A percentile compares a stretch with the other conserved stretches of the same genome.
Conservation (phyloP, 2,113 vertebrate species). For the Pachyramphus minor region DNA sequence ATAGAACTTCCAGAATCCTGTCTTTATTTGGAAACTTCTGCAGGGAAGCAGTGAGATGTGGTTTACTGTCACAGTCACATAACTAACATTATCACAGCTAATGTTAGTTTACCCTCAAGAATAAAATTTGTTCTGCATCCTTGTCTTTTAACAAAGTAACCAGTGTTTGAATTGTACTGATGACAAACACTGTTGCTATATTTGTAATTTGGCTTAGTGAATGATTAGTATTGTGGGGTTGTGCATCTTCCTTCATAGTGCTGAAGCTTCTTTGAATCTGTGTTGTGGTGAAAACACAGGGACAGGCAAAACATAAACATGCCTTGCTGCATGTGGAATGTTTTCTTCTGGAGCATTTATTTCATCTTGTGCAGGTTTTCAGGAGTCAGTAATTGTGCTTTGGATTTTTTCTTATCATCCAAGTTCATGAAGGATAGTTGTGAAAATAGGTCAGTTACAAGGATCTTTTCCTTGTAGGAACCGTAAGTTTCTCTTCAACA, state of each 20-base stretch:
- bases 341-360: neutral
- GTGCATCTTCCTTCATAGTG: neutral
- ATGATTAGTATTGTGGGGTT: neutral
- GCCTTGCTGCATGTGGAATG: neutral
- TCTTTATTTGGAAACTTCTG: neutral
- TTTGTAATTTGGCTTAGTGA: neutral
- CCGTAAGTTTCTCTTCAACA: neutral
- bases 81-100: no score
- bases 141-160: neutral
- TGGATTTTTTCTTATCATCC: accelerated
- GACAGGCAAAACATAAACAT: neutral
- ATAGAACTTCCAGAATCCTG: neutral
- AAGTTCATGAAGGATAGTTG: neutral
- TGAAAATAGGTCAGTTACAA: neutral
- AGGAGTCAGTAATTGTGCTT: neutral
- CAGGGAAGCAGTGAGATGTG: neutral
- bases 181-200: neutral
- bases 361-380: neutral
- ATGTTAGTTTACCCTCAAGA: neutral
- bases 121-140: neutral
- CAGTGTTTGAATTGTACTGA: neutral
- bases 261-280: neutral
- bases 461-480: neutral
- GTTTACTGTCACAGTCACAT: no score
- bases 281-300: neutral